phyloP scores from a whole-genome alignment of 2,113 vertebrate species.

The Nicator chloris region DNA sequence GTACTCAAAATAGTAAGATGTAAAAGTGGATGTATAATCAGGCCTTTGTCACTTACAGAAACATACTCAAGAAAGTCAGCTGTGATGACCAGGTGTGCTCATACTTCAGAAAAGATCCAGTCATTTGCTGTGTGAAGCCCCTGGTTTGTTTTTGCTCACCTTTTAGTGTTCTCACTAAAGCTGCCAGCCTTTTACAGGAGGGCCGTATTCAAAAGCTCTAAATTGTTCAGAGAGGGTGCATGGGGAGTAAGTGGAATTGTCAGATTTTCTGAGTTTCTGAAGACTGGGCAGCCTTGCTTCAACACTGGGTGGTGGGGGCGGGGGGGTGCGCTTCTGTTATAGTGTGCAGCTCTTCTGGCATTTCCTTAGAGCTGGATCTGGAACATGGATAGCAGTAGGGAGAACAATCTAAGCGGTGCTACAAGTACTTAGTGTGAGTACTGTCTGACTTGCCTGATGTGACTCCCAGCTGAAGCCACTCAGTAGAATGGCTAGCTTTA shows the following conservation, averaged over 20 bases:
- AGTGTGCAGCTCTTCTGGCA: background rate
- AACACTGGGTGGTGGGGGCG: accelerated
- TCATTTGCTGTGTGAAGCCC: background rate
- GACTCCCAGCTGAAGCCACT: background rate
- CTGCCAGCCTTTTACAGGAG: background rate
- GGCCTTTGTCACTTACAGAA: background rate
- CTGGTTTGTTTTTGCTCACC: background rate
- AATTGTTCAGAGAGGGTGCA: background rate
- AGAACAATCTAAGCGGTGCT: background rate
- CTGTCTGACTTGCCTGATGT: background rate
- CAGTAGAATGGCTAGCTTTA: background rate
- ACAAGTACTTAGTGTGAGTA: background rate
- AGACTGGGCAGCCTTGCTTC: background rate
- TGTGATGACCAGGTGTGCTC: background rate
- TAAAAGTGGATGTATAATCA: background rate
- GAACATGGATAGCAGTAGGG: background rate
- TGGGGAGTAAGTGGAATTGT: background rate
- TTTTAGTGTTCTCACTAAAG: background rate
- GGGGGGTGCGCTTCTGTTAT: background rate
- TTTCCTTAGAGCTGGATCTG: background rate
- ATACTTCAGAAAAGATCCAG: background rate
- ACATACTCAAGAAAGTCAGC: background rate
- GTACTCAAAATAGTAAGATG: background rate
- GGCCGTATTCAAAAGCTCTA: background rate
- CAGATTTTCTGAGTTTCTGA: background rate